phyloP scores from a whole-genome alignment of 2,888 invertebrate species.

The Stenchaetothrips biformis region DNA sequence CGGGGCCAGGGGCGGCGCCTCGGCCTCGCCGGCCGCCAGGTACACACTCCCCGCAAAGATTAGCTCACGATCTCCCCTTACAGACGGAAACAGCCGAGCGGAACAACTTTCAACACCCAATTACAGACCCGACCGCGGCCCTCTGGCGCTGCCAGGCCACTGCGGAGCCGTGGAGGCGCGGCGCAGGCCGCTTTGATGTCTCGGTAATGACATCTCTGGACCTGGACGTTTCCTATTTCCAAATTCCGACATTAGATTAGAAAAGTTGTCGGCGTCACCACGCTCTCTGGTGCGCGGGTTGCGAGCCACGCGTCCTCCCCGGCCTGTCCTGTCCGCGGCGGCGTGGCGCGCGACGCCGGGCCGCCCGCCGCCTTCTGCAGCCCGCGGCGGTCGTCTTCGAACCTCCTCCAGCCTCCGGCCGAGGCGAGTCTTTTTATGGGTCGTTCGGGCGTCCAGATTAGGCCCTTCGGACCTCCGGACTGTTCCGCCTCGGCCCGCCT shows the following conservation, averaged over 20 bases:
- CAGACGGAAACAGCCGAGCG: not conserved
- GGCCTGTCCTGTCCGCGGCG: too few relatives aligned
- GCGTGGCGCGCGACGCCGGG: too few relatives aligned
- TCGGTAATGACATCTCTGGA: not conserved
- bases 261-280: slow-evolving; percentile 3
- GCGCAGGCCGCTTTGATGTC: slow-evolving; percentile 1
- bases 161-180: not conserved
- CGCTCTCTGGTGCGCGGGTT: too few relatives aligned
- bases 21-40: not conserved
- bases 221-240: not conserved
- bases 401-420: too few relatives aligned
- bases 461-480: too few relatives aligned
- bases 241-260: slow-evolving; percentile 8
- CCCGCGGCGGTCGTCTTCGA: too few relatives aligned
- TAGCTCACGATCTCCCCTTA: slow-evolving; percentile 6
- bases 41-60: not conserved
- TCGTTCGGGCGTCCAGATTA: too few relatives aligned
- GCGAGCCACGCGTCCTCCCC: too few relatives aligned
- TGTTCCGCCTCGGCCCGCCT: too few relatives aligned
- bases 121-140: not conserved
- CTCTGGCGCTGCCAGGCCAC: not conserved
- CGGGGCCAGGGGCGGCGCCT: not conserved
- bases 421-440: too few relatives aligned
- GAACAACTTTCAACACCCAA: slow-evolving; percentile 4
- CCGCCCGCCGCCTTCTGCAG: too few relatives aligned